Conservation (phyloP, 2,797 vertebrate genomes). For the Acridotheres tristis region DNA sequence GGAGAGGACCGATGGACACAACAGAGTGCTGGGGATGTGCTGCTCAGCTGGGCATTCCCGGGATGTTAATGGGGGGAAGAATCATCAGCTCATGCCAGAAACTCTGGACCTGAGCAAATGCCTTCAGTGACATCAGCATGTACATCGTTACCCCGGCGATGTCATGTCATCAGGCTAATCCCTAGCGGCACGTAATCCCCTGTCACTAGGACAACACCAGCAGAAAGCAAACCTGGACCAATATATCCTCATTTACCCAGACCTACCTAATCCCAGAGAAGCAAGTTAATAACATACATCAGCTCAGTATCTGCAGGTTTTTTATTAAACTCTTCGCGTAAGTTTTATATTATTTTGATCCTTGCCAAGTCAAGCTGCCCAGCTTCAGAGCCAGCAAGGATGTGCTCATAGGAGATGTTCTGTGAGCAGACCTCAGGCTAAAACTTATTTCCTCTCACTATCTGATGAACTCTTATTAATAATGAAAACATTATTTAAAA, state of each 20-base stretch:
- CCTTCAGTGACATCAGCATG: background rate
- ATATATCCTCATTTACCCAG: constrained; percentile 13
- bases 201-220: constrained; percentile 7
- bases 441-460: background rate
- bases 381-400: background rate
- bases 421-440: background rate
- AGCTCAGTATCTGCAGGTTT: constrained; percentile 1
- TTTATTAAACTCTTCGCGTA: constrained; percentile 11
- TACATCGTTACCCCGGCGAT: background rate
- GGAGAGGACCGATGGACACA: background rate
- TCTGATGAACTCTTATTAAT: background rate
- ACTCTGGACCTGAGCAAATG: background rate
- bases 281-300: constrained; percentile 38
- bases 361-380: constrained; percentile 31
- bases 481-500: constrained; percentile 12
- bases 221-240: constrained; percentile 34
- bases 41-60: fast-evolving
- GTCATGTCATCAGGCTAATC: background rate
- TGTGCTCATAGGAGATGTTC: background rate
- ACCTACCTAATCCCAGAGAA: constrained; percentile 52
- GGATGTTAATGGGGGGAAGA: background rate
- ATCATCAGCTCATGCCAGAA: background rate
- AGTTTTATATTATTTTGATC: constrained; percentile 18
- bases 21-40: background rate
- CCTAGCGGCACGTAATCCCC: background rate